Evolutionary conservation across 2,888 invertebrate genomes (phyloP).

Genomic region (Synergus gifuensis): DNA sequence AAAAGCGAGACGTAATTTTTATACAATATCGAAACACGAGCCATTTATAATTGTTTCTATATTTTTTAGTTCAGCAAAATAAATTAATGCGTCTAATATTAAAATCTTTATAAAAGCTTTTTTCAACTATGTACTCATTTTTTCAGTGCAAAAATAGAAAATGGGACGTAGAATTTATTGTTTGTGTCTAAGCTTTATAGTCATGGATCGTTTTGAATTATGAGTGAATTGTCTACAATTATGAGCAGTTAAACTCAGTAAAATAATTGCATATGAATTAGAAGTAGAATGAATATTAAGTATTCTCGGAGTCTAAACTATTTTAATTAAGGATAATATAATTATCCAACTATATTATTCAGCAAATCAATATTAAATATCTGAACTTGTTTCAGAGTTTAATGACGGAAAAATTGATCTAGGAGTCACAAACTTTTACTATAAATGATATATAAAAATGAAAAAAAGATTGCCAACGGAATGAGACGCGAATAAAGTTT

Average conservation of each 20-base stretch:
- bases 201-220: neutral
- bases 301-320: too few species aligned
- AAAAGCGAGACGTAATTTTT: neutral
- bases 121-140: too few species aligned
- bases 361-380: too few species aligned
- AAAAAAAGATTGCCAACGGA: constrained; percentile 27
- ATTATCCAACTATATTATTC: neutral
- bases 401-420: neutral
- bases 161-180: neutral
- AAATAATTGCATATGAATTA: neutral
- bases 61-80: too few species aligned
- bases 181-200: neutral
- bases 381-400: neutral
- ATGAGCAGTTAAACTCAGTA: neutral
- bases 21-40: neutral
- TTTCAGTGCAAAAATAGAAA: neutral
- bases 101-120: too few species aligned
- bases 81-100: too few species aligned
- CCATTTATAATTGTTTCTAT: too few species aligned
- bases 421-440: neutral
- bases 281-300: neutral
- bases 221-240: neutral
- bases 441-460: neutral
- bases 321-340: too few species aligned
- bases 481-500: constrained; percentile 55